Conservation (phyloP, 2,113 vertebrate genomes). For the Pseudorectes ferrugineus region DNA sequence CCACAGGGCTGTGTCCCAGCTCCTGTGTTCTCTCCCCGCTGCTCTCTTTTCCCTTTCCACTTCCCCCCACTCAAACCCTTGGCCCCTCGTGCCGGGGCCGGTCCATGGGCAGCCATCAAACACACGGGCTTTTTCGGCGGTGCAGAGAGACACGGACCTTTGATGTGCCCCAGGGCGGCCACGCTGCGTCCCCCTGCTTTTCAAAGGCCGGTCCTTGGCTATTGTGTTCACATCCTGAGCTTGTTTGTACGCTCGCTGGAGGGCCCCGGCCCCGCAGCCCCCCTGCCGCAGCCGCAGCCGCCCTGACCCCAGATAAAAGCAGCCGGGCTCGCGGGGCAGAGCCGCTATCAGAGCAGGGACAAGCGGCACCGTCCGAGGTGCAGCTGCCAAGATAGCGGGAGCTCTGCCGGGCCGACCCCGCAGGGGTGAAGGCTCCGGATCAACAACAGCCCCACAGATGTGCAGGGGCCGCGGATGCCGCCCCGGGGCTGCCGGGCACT, state of each 20-base stretch:
- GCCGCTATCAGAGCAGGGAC: neutral
- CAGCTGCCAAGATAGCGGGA: neutral
- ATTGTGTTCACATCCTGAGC: slow-evolving; percentile 58
- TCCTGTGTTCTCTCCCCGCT: fast-evolving
- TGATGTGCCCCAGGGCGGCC: neutral
- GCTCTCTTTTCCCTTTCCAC: neutral
- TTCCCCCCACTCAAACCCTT: neutral
- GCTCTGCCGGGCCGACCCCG: neutral
- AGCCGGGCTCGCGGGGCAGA: neutral
- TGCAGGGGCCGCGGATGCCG: neutral
- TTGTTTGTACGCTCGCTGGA: neutral
- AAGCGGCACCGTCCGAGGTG: neutral
- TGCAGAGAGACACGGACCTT: neutral
- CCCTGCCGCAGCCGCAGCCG: neutral
- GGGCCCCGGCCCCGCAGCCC: neutral
- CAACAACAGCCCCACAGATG: neutral
- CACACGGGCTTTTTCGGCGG: fast-evolving
- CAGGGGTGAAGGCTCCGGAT: neutral
- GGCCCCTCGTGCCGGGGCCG: neutral
- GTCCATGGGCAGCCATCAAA: neutral
- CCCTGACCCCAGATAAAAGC: slow-evolving; percentile 9
- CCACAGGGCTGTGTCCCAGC: neutral
- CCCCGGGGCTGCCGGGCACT: neutral
- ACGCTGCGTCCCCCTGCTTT: neutral
- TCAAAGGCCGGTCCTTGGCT: neutral